A percentile compares a stretch with the other conserved stretches of the same genome.
Evolutionary conservation across 2,888 invertebrate genomes (phyloP).

Genomic region (Drosophila mimica): DNA sequence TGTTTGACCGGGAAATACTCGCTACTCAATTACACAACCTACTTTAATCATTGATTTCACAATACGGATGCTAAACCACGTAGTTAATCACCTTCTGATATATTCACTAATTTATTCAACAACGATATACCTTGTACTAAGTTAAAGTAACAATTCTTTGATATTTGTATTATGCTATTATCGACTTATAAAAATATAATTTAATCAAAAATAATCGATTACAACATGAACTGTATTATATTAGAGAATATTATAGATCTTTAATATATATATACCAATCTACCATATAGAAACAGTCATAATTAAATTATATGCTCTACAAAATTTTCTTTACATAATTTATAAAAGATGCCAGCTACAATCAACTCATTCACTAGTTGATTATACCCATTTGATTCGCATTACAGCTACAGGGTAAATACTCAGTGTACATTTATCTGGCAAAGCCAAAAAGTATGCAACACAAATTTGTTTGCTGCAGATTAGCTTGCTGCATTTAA

Average conservation of each 20-base stretch:
- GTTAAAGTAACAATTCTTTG: not conserved
- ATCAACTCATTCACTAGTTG: not conserved
- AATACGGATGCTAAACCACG: not conserved
- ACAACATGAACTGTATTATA: not conserved
- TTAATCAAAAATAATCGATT: not conserved
- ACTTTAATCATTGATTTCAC: not conserved
- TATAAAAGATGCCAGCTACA: not conserved
- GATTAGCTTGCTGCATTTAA: conserved; percentile 36
- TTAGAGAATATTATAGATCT: not conserved
- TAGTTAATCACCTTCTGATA: not conserved
- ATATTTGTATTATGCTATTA: not conserved
- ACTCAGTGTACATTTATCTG: conserved; percentile 7
- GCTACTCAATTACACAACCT: too few species aligned
- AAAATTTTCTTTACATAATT: not conserved
- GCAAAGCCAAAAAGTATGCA: conserved; percentile 48
- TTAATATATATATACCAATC: not conserved
- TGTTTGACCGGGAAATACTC: not conserved
- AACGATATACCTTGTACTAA: not conserved
- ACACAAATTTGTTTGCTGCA: conserved; percentile 20
- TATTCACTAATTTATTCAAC: not conserved
- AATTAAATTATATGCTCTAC: not conserved
- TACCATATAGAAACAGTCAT: not conserved
- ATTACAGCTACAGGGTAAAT: not conserved
- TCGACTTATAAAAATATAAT: not conserved
- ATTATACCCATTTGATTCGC: not conserved